phyloP scores from a whole-genome alignment of 2,888 invertebrate genomes.

The Danaus chrysippus region DNA sequence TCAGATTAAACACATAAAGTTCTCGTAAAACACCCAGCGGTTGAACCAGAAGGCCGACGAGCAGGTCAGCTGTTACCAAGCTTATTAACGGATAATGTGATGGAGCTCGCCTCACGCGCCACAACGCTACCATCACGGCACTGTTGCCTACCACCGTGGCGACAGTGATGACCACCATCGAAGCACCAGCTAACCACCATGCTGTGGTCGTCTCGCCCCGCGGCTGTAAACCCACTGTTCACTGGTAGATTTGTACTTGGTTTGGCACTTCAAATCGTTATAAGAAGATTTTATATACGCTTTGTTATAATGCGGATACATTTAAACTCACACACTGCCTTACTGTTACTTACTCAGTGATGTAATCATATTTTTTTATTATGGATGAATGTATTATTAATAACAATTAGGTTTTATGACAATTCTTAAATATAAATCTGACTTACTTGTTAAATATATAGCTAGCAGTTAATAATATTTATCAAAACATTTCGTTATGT shows the following conservation, averaged over 20 bases:
- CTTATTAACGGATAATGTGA: constrained; percentile 84
- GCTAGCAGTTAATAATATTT: too few species aligned
- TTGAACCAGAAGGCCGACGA: constrained; percentile 77
- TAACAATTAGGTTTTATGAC: too few species aligned
- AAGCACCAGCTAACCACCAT: constrained; percentile 46
- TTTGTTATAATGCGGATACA: too few species aligned
- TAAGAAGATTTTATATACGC: background rate
- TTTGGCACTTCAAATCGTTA: background rate
- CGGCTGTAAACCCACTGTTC: constrained; percentile 37
- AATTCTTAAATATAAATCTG: too few species aligned
- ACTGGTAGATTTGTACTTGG: constrained; percentile 17
- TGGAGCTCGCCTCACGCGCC: constrained; percentile 61
- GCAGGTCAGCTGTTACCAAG: constrained; percentile 81
- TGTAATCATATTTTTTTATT: too few species aligned
- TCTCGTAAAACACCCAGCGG: constrained; percentile 79
- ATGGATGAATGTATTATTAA: too few species aligned
- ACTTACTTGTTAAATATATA: too few species aligned
- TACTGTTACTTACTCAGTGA: too few species aligned
- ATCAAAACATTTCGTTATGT: too few species aligned
- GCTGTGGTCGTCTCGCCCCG: constrained; percentile 45
- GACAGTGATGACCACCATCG: constrained; percentile 45
- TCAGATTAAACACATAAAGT: constrained; percentile 69
- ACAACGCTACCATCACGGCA: constrained; percentile 54
- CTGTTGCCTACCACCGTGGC: constrained; percentile 54
- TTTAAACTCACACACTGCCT: too few species aligned